Conservation (phyloP, 2,888 invertebrate genomes). For the Epirrhoe alternata region DNA sequence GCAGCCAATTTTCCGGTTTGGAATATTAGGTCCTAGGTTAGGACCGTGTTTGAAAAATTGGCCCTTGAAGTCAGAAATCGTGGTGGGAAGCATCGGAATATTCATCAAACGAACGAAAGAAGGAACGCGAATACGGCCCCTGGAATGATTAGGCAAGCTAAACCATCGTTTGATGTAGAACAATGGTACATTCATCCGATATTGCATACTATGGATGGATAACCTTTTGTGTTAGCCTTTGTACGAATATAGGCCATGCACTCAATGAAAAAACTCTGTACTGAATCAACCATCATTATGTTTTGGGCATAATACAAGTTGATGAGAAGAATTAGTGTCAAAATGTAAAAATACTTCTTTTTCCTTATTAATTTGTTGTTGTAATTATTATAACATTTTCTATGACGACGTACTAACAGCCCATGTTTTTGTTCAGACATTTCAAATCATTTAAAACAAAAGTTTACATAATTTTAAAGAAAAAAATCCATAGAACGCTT, state of each 20-base stretch:
- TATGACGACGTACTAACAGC: background rate
- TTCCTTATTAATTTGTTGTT: background rate
- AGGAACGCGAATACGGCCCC: no score
- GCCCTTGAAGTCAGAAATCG: no score
- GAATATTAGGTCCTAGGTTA: no score
- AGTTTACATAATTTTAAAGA: constrained; percentile 5
- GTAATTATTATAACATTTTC: background rate
- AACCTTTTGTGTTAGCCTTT: constrained; percentile 26
- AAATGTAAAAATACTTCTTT: no score
- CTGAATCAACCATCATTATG: background rate
- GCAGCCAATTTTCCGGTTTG: no score
- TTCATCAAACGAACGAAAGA: no score
- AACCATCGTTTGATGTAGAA: constrained; percentile 11
- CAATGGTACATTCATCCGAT: constrained; percentile 30
- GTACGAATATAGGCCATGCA: constrained; percentile 20
- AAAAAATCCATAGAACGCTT: constrained; percentile 46
- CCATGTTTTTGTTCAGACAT: background rate
- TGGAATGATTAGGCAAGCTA: background rate
- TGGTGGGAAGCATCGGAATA: no score
- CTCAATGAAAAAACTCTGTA: background rate
- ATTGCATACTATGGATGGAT: constrained; percentile 25
- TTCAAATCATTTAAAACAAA: background rate
- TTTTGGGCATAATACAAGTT: background rate
- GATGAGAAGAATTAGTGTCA: background rate
- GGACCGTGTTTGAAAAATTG: no score